Conservation (phyloP, 2,888 invertebrate genomes). For the Ptilodon capucinus region DNA sequence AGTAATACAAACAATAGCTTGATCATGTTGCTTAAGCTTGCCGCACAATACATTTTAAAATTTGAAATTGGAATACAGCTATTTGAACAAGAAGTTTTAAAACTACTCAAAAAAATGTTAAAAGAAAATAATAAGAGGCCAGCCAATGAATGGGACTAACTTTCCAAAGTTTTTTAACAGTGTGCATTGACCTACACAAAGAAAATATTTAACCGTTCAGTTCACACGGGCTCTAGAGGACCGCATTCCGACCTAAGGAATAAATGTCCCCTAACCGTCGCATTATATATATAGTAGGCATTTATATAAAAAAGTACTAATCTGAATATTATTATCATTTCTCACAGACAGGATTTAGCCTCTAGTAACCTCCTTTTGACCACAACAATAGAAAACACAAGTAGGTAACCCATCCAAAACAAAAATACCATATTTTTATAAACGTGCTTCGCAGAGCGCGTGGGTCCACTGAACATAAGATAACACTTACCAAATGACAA, state of each 20-base stretch:
- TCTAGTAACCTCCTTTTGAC: conserved; percentile 2
- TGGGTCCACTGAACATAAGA: conserved; percentile 37
- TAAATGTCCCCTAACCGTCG: background rate
- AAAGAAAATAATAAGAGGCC: conserved; percentile 1
- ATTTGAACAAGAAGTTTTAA: too few relatives aligned
- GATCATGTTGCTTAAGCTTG: too few relatives aligned
- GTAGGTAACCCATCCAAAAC: conserved; percentile 6
- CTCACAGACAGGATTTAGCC: background rate
- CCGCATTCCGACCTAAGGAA: background rate
- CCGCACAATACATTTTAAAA: too few relatives aligned
- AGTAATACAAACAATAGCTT: too few relatives aligned
- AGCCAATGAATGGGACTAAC: background rate
- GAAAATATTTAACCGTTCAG: conserved; percentile 8
- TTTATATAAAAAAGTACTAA: too few relatives aligned
- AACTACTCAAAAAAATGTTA: too few relatives aligned
- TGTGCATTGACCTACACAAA: conserved; percentile 11
- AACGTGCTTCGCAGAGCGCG: conserved; percentile 54
- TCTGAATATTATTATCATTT: too few relatives aligned
- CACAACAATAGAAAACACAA: conserved; percentile 10
- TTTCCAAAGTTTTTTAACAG: background rate
- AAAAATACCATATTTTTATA: conserved; percentile 14
- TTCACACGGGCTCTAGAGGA: background rate
- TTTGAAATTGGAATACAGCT: too few relatives aligned
- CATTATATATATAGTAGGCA: too few relatives aligned
- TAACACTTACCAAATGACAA: conserved; percentile 55